A percentile compares a stretch with the other conserved stretches of the same genome.
phyloP scores from a whole-genome alignment of 2,888 invertebrate genomes.

The Ganaspis brasiliensis region DNA sequence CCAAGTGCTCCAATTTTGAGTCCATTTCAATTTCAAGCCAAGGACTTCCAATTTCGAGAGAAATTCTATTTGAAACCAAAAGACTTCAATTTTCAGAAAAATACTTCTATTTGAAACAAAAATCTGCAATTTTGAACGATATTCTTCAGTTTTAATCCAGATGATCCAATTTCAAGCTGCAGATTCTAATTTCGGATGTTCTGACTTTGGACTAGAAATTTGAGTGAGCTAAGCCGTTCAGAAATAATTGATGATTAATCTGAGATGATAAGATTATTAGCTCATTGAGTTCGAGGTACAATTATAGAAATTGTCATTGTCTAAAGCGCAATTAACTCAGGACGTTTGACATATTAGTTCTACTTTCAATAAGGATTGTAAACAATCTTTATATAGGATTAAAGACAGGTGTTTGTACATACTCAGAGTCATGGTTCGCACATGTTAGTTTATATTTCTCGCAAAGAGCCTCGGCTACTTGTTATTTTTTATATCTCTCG shows the following conservation, averaged over 20 bases:
- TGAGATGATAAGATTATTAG: constrained; percentile 13
- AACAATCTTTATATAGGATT: constrained; percentile 24
- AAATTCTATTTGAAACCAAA: no score
- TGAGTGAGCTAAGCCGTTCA: neutral
- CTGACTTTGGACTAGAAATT: no score
- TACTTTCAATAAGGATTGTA: constrained; percentile 31
- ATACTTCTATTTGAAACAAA: no score
- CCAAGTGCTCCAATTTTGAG: no score
- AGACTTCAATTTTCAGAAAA: no score
- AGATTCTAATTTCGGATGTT: no score
- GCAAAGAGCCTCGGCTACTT: neutral
- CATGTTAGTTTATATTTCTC: neutral
- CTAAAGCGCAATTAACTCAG: constrained; percentile 28
- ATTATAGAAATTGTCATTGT: constrained; percentile 13
- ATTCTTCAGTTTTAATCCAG: no score
- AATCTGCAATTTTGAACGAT: no score
- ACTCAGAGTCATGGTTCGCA: neutral
- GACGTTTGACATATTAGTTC: constrained; percentile 37
- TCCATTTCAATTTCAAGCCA: no score
- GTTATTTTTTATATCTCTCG: neutral
- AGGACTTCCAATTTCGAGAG: no score
- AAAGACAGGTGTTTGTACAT: constrained; percentile 20
- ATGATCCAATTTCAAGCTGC: no score
- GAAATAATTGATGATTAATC: constrained; percentile 20
- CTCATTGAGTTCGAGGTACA: constrained; percentile 18